These are phyloP conservation scores for Diplodus puntazzo DNA, from an alignment of 2,797 vertebrate genomes.

Conservation along the genomic window DNA sequence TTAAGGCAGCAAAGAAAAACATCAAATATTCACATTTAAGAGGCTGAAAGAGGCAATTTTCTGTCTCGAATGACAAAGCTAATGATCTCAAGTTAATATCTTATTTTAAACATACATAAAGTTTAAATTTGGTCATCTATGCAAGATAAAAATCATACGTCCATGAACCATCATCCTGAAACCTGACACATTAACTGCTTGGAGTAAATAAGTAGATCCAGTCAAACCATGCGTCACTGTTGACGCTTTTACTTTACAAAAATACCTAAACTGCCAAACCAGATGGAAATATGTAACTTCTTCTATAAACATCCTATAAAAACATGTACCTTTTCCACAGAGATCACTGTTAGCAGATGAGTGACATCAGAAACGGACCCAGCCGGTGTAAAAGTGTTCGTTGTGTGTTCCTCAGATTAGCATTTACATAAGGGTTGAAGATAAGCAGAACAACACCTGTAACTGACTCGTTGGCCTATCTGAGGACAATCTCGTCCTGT, in stretches of 20 bases:
- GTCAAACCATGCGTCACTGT: background rate
- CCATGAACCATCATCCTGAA: background rate
- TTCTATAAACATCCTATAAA: constrained; percentile 28
- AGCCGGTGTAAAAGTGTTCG: constrained; percentile 21
- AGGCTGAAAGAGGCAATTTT: background rate
- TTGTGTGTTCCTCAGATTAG: constrained; percentile 16
- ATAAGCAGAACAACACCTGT: constrained; percentile 49
- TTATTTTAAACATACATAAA: background rate
- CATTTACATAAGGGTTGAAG: constrained; percentile 54
- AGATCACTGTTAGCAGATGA: constrained; percentile 32
- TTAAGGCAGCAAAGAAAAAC: background rate
- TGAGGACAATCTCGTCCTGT: constrained; percentile 23
- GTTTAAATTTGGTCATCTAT: background rate
- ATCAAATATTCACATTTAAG: background rate
- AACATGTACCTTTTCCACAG: constrained; percentile 16
- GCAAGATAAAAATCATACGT: background rate
- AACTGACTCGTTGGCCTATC: constrained; percentile 56
- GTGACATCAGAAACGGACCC: constrained; percentile 12
- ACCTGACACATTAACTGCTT: background rate
- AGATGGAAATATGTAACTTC: constrained; percentile 59
- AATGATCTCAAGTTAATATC: background rate
- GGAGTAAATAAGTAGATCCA: background rate
- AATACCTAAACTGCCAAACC: constrained; percentile 37
- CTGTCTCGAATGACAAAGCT: background rate
- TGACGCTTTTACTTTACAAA: background rate